Evolutionary conservation across 2,113 vertebrate species (phyloP).

Genomic region (Parotia lawesii): DNA sequence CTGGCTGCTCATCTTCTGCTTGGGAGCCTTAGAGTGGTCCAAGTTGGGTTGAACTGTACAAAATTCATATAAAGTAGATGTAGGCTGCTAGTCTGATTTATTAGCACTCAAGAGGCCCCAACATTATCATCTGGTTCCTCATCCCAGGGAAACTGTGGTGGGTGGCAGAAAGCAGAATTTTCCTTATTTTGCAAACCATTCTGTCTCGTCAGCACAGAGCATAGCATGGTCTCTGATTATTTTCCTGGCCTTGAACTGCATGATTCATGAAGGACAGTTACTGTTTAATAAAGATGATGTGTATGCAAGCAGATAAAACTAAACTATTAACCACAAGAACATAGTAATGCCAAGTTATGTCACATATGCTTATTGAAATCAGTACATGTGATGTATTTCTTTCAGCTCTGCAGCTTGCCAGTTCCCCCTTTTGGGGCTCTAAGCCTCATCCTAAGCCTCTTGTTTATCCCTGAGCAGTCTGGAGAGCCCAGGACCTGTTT

Average conservation of each 20-base stretch:
- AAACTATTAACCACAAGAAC: slow-evolving; percentile 16
- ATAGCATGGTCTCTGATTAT: not conserved
- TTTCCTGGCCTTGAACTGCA: slow-evolving; percentile 28
- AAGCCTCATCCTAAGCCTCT: not conserved
- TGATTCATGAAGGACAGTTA: slow-evolving; percentile 5
- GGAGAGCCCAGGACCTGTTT: not conserved
- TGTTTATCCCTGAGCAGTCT: not conserved
- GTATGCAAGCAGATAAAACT: slow-evolving; percentile 32
- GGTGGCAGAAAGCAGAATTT: not conserved
- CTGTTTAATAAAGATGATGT: slow-evolving; percentile 26
- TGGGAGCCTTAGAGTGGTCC: not conserved
- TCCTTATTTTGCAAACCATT: not conserved
- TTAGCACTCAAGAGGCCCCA: not conserved
- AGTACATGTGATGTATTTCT: not conserved
- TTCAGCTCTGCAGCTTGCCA: not conserved
- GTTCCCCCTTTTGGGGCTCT: not conserved
- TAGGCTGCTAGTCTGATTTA: not conserved
- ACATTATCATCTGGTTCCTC: not conserved
- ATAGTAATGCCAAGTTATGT: slow-evolving; percentile 6
- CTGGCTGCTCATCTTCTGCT: not conserved
- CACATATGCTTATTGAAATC: not conserved
- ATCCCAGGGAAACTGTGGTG: not conserved
- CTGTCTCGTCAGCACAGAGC: not conserved
- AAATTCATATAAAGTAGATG: not conserved
- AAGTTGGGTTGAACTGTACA: not conserved